These are phyloP conservation scores for Eupithecia dodoneata DNA, from an alignment of 2,888 invertebrate genomes.

Conservation along the genomic window DNA sequence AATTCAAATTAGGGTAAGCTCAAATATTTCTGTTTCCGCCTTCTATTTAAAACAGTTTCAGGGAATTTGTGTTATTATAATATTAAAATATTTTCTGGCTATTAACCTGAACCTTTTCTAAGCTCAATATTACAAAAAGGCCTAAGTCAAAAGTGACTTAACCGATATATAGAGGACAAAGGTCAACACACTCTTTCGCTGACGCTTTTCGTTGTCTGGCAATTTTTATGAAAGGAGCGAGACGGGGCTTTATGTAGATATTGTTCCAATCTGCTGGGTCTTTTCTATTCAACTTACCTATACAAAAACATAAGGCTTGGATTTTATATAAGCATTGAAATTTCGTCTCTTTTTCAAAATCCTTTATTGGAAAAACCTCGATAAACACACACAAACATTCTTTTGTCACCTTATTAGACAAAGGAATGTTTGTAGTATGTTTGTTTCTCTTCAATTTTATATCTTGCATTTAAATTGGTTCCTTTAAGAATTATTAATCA, in stretches of 20 bases:
- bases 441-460: neutral
- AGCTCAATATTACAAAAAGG: slow-evolving; percentile 46
- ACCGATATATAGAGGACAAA: slow-evolving; percentile 47
- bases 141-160: slow-evolving; percentile 53
- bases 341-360: neutral
- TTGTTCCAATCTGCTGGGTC: slow-evolving; percentile 13
- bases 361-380: neutral
- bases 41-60: neutral
- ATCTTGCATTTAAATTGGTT: neutral
- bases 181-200: slow-evolving; percentile 39
- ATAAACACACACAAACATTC: neutral
- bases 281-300: neutral
- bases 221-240: slow-evolving; percentile 32
- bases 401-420: neutral
- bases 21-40: neutral
- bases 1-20: slow-evolving; percentile 2
- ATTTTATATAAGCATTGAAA: neutral
- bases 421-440: neutral
- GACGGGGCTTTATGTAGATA: slow-evolving; percentile 11
- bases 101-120: slow-evolving; percentile 10
- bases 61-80: neutral
- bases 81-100: neutral
- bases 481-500: neutral
- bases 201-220: slow-evolving; percentile 37
- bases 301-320: slow-evolving; percentile 8